These are phyloP conservation scores for Drosophila subsilvestris DNA, from an alignment of 2,888 invertebrate genomes.

Conservation along the genomic window DNA sequence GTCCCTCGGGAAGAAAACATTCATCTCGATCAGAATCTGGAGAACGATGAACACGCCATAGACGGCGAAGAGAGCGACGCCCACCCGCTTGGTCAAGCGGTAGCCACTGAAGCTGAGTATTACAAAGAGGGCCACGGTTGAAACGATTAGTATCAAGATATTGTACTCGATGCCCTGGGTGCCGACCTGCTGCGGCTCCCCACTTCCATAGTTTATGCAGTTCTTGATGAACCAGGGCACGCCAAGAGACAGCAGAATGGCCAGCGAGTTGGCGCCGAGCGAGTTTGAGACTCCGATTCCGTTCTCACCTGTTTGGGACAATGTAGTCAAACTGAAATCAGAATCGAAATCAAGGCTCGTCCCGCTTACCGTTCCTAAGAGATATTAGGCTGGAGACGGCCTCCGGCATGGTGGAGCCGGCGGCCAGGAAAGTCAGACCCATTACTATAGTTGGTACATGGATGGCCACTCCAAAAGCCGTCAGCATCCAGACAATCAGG, in stretches of 20 bases:
- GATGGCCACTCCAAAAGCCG: slow-evolving; percentile 91
- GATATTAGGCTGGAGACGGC: slow-evolving; percentile 92
- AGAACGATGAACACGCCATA: slow-evolving; percentile 90
- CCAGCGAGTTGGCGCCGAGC: slow-evolving; percentile 93
- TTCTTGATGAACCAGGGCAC: slow-evolving; percentile 93
- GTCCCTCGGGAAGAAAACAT: slow-evolving; percentile 86
- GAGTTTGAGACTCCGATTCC: slow-evolving; percentile 95
- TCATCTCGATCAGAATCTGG: slow-evolving; percentile 91
- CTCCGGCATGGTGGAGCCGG: slow-evolving; percentile 95
- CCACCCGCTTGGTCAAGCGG: slow-evolving; percentile 88
- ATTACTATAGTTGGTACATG: slow-evolving; percentile 94
- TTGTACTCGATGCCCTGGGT: slow-evolving; percentile 93
- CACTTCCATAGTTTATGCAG: slow-evolving; percentile 85
- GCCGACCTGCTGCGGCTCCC: slow-evolving; percentile 87
- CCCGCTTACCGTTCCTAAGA: slow-evolving; percentile 90
- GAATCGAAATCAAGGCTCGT: neutral
- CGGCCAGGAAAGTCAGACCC: slow-evolving; percentile 95
- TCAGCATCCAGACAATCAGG: slow-evolving; percentile 96
- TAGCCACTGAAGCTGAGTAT: slow-evolving; percentile 89
- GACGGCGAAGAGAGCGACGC: slow-evolving; percentile 87
- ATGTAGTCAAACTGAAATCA: neutral
- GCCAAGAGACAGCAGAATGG: slow-evolving; percentile 92
- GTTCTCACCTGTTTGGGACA: slow-evolving; percentile 88
- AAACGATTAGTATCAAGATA: slow-evolving; percentile 90
- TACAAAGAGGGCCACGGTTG: slow-evolving; percentile 89